Evolutionary conservation across 2,797 vertebrate species (phyloP), one percentile per base, ranked within the genome.

Genomic region (Cyprinella venusta): DNA sequence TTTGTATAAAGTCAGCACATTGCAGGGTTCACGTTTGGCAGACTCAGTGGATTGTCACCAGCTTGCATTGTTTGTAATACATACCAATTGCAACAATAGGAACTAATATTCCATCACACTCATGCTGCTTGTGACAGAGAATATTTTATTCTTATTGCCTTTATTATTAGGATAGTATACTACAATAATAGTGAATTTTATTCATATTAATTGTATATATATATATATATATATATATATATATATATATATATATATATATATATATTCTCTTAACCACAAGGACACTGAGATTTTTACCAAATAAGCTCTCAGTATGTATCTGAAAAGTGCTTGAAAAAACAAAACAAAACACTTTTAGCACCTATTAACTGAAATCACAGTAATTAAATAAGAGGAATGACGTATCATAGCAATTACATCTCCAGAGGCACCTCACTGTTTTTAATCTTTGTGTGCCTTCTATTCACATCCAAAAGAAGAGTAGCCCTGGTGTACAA

Each of bases 381-480:
- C 65, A 80, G 86, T 87, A 84, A 89, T 87, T 89, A 87, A 76
- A 71, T 50, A 71, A 16, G 10, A 80, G 72, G 72, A 81, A 78
- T 83, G 74, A 70, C 79, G 36, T 84, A 85, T 77, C 81, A 84
- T 78, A 72, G 81, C 76, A 83, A 87, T 89, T 86, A 87, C 45
- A 71, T 64, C 26, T 52, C 80, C 67, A 83, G 80, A 81, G 69
- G 69, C 61, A 81, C 48, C 72, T 85, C 50, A 38, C 80, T 85
- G 76, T 38, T 79, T 78, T 80, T 70, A 9, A 68, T 86, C 78
- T 80, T 33, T 68, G 45, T 74, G 65, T 77, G 81, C 33, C 13
- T 52, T 69, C 24, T 12, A 50, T 48, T 26, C 52, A 38, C 19
- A 70, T 48, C 33, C 42, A 45, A 40, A 84, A 83, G 65, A 13